Base-by-base conservation (phyloP, 2,113 vertebrate genomes). In the Ophthalmolycus amberensis region DNA sequence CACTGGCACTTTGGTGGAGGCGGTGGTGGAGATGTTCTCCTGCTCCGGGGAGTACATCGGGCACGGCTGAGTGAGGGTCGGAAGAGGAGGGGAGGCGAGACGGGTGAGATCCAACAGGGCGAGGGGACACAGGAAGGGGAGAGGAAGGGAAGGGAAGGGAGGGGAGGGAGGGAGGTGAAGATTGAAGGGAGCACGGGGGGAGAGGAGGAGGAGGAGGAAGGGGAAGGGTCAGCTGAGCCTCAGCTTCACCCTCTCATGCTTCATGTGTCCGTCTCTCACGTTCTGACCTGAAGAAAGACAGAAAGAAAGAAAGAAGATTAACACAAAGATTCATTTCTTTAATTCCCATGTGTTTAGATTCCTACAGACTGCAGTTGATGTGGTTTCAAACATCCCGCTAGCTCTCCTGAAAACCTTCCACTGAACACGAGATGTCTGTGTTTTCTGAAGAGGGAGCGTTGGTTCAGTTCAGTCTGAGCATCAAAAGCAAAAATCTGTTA, bases 11-110 rank as follows among this genome's bases (percentile, higher is more conserved):
- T 99, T 99, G 94, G 97, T 97, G 92, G 98, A 98, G 91, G 95
- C 74, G 80, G 94, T 93, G 93, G 95, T 94, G 92, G 94, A 96
- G 93, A 96, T 99, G 96, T 98, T 99, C 95, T 99, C 98, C 96
- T 98, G 98, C 96, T 99, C 98, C 91, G 97, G 98, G 95, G 97
- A 99, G 96, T 97, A 99, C 98, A 99, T 94, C 96, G 95, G 95
- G 97, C 94, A 94, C 96, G 90, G 96, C 83, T 96, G 95, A 94
- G 87, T 78, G 80, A 79, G 83, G 79, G 67, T 63, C 16, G 59
- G 82, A 76, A 60, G 72, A 84, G 65, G 71, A 78, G 85, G 77
- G 44, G 72, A 71, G 75, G 77, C 38, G 6, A 71, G 67, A 83
- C 16, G 69, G 81, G 69, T 68, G 66, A 81, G 79, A 70, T 82